phyloP scores from a whole-genome alignment of 2,113 vertebrate genomes.

The Regulus satrapa region DNA sequence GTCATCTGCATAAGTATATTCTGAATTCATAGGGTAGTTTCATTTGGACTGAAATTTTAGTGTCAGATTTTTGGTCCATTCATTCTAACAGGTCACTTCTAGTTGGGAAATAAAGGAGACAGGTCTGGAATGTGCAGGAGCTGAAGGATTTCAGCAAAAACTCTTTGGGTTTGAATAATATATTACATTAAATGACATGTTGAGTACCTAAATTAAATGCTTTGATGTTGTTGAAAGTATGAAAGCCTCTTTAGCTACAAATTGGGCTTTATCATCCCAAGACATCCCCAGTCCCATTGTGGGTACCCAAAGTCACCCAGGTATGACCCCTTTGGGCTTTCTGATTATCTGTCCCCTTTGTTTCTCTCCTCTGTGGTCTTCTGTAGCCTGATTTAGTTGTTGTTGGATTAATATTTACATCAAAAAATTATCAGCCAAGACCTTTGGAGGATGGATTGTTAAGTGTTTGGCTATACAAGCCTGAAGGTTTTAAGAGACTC shows the following conservation, averaged over 20 bases:
- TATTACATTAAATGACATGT: neutral
- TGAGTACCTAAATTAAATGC: neutral
- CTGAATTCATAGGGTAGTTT: neutral
- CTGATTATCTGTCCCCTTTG: neutral
- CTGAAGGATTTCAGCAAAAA: neutral
- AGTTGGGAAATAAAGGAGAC: neutral
- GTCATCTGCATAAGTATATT: neutral
- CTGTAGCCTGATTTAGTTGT: neutral
- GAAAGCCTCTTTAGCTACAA: neutral
- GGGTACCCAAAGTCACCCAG: neutral
- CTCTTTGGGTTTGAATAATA: neutral
- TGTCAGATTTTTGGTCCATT: neutral
- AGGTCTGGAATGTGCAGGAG: neutral
- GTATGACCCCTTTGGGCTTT: neutral
- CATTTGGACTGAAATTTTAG: neutral
- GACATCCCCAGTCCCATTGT: neutral
- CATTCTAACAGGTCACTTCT: neutral
- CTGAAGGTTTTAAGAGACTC: neutral
- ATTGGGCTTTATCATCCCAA: neutral
- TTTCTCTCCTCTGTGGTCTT: neutral
- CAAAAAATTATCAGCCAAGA: neutral
- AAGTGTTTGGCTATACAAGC: neutral
- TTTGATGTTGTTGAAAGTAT: neutral
- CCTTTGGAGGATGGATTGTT: neutral
- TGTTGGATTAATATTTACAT: neutral